Evolutionary conservation across 2,888 invertebrate genomes (phyloP).

Genomic region (Teleiodes luculella): DNA sequence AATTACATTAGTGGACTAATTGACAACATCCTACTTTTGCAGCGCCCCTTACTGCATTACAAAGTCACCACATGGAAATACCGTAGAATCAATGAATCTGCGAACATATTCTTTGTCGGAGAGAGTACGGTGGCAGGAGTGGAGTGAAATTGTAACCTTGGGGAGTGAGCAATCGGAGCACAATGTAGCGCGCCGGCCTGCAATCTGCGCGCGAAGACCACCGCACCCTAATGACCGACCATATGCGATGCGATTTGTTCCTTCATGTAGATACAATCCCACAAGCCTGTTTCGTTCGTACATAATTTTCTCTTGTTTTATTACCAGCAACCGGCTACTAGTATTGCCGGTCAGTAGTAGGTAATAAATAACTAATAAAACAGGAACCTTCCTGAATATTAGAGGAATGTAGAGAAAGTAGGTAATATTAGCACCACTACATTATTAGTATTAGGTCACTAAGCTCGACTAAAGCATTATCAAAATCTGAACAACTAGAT

Average conservation of each 20-base stretch:
- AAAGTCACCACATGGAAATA: background rate
- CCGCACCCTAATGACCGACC: slow-evolving; percentile 20
- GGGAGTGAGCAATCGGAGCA: slow-evolving; percentile 22
- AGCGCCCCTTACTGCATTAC: no score
- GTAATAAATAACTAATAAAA: background rate
- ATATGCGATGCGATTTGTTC: slow-evolving; percentile 25
- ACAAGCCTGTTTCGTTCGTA: background rate
- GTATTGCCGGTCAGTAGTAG: background rate
- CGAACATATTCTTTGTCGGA: slow-evolving; percentile 22
- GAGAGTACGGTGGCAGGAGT: slow-evolving; percentile 7
- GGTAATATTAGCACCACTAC: no score
- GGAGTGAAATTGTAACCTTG: slow-evolving; percentile 27
- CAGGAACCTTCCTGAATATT: no score
- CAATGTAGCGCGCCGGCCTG: slow-evolving; percentile 20
- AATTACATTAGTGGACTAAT: no score
- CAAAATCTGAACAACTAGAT: no score
- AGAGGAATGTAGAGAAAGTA: no score
- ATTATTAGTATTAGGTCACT: background rate
- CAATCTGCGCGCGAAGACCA: slow-evolving; percentile 25
- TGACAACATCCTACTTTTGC: no score
- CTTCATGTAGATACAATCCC: slow-evolving; percentile 25
- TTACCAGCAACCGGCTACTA: background rate
- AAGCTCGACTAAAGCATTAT: no score
- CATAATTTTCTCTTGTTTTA: background rate
- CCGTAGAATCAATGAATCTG: background rate